Evolutionary conservation across 1,140 invertebrate genomes (phyloP).

Genomic region (Camponotus vicinus): DNA sequence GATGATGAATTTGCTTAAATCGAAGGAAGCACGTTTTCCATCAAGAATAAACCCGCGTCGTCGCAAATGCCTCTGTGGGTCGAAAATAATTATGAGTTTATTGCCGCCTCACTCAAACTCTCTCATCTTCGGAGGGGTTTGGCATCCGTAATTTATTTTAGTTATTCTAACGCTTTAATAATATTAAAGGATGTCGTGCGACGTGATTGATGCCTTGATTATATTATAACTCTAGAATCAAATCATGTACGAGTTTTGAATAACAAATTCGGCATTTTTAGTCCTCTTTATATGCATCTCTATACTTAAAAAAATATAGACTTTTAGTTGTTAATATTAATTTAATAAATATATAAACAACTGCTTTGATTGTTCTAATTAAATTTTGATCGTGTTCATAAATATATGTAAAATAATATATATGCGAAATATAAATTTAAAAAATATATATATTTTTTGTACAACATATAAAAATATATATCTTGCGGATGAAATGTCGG

Average conservation of each 20-base stretch:
- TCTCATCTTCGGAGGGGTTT: background rate
- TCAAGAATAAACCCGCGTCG: conserved; percentile 36
- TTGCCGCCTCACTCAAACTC: background rate
- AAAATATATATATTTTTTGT: conserved; percentile 33
- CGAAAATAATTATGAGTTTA: conserved; percentile 64
- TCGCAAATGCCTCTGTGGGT: conserved; percentile 11
- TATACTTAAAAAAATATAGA: background rate
- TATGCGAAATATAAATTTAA: too few relatives aligned
- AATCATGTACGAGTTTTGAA: background rate
- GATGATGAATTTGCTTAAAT: conserved; percentile 69
- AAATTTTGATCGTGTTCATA: too few relatives aligned
- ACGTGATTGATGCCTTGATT: conserved; percentile 4
- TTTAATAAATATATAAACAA: background rate
- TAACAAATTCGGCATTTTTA: background rate
- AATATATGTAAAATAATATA: too few relatives aligned
- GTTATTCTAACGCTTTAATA: conserved; percentile 19
- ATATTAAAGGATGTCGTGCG: background rate
- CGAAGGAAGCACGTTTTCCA: background rate
- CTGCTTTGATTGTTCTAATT: background rate
- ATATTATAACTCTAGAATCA: background rate
- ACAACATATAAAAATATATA: background rate
- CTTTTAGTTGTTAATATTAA: background rate
- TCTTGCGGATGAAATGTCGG: background rate
- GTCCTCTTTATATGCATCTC: background rate
- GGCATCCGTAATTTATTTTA: conserved; percentile 5